phyloP scores from a whole-genome alignment of 1,140 invertebrate genomes.

The Philopotamus ludificatus region DNA sequence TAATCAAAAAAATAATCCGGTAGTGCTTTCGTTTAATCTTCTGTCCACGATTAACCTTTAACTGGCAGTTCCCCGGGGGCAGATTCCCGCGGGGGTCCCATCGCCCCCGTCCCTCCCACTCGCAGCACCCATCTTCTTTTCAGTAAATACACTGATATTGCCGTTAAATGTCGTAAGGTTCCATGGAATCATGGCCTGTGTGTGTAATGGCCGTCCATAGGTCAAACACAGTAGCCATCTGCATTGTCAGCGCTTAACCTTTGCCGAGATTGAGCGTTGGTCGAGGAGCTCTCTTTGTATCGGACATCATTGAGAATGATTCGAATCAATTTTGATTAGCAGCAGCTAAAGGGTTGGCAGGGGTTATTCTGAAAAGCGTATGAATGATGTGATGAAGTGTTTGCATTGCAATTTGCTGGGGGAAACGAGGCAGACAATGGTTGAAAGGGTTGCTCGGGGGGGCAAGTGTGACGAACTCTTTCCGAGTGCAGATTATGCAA shows the following conservation, averaged over 20 bases:
- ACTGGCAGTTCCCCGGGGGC: constrained; percentile 22
- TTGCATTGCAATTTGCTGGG: constrained; percentile 35
- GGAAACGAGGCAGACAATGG: constrained; percentile 10
- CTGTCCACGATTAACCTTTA: constrained; percentile 29
- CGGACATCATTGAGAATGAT: too few species aligned
- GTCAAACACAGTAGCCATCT: constrained; percentile 1
- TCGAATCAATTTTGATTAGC: too few species aligned
- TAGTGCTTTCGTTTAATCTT: constrained; percentile 23
- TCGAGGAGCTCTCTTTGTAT: background rate
- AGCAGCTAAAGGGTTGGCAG: too few species aligned
- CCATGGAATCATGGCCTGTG: constrained; percentile 12
- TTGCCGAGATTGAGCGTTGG: constrained; percentile 4
- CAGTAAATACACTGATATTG: constrained; percentile 24
- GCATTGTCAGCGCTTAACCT: constrained; percentile 8
- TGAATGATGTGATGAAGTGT: constrained; percentile 25
- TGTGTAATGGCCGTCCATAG: constrained; percentile 8
- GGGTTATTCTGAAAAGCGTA: too few species aligned
- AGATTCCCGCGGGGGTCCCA: constrained; percentile 4
- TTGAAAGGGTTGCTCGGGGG: background rate
- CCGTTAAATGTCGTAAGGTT: constrained; percentile 26
- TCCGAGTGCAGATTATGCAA: background rate
- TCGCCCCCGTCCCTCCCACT: background rate
- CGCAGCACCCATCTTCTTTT: background rate
- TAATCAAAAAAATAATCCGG: constrained; percentile 24
- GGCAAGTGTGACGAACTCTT: constrained; percentile 23